Base-by-base conservation (phyloP, 1,140 invertebrate species). In the Tetragonula clypearis region DNA sequence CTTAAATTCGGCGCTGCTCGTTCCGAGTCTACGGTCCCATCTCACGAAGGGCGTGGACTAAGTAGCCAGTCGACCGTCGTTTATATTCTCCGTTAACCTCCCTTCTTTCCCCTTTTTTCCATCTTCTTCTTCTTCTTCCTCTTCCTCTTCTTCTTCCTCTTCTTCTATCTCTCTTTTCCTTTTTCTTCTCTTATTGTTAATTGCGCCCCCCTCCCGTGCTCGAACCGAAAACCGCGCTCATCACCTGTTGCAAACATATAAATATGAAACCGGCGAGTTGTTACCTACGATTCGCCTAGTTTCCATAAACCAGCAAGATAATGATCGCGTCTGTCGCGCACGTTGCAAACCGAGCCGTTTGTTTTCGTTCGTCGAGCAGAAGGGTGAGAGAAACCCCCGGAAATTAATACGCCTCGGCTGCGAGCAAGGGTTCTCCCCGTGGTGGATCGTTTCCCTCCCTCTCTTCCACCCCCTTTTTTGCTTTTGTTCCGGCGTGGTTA, bases 221-320 rank as follows among this genome's bases (percentile, higher is more conserved):
- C 60, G 60, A 41, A 69, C 74, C 23, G n/a, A 73, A 84, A 62
- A 62, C 65, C 88, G 75, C 86, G 89, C 88, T 87, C 86, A 88
- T 90, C 89, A 90, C 88, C 89, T 89, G 89, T 90, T 90, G 89
- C 86, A 82, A 89, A 72, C 78, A 73, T 90, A 90, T 90, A 90
- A 90, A 90, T 90, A 88, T 89, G 73, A 69, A 79, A 53, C 49
- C 35, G 41, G 35, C 56, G 66, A 9, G 15, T 30, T 30, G 77
- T 88, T 87, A 60, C 62, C 68, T 71, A 82, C 79, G 69, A 87
- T 87, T 89, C 86, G 71, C 77, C 76, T 80, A 89, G 62, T 83
- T 30, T 85, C 68, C 88, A 82, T 90, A 89, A 90, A 90, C 58
- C 82, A 90, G 23, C 60, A 15, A 80, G 87, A 90, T 90, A 90